Evolutionary conservation across 2,113 vertebrate species (phyloP).

Genomic region (Embiotoca jacksoni): DNA sequence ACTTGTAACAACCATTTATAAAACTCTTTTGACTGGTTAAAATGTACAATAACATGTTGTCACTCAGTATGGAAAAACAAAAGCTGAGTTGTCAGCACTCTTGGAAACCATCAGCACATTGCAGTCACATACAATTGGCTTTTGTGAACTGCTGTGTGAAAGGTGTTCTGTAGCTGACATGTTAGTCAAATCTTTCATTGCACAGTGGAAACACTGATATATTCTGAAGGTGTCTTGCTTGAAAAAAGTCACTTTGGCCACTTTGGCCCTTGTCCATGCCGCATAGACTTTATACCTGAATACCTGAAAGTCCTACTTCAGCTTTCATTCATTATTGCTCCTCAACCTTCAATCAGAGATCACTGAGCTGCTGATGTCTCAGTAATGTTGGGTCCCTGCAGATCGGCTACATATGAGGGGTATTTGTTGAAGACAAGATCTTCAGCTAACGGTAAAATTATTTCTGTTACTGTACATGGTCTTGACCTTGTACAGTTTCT

Average conservation of each 20-base stretch:
- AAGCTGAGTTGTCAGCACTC: not conserved
- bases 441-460: slow-evolving; percentile 4
- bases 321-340: not conserved
- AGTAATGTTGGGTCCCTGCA: not conserved
- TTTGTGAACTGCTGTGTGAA: not conserved
- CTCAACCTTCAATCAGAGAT: not conserved
- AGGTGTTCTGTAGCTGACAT: not conserved
- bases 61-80: not conserved
- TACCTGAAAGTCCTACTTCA: not conserved
- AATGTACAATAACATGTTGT: not conserved
- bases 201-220: not conserved
- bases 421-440: not conserved
- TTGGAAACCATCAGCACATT: not conserved
- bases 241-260: not conserved
- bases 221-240: not conserved
- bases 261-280: not conserved
- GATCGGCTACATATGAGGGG: slow-evolving; percentile 17
- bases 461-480: not conserved
- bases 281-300: not conserved
- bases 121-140: not conserved
- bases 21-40: not conserved
- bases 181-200: not conserved
- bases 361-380: slow-evolving; percentile 5
- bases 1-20: not conserved
- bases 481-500: slow-evolving; percentile 10